Evolutionary conservation across 2,888 invertebrate genomes (phyloP).

Genomic region (Diplolepis rosae): DNA sequence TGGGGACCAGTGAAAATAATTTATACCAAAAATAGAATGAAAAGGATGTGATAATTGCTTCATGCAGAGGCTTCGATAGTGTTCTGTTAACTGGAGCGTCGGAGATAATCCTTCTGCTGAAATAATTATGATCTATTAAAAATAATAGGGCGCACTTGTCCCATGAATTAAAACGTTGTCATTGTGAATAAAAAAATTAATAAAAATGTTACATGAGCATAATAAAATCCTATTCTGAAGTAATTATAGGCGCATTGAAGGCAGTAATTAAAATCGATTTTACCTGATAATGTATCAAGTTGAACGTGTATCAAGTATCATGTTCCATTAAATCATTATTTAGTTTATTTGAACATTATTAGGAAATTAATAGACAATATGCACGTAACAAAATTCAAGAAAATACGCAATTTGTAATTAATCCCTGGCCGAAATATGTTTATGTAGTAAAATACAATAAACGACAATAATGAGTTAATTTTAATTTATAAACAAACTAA

Average conservation of each 20-base stretch:
- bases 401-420: too few relatives aligned
- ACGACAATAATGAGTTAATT: too few relatives aligned
- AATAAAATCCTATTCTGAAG: conserved; percentile 20
- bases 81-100: conserved; percentile 26
- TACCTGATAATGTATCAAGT: not conserved
- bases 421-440: too few relatives aligned
- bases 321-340: not conserved
- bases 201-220: not conserved
- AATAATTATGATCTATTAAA: conserved; percentile 31
- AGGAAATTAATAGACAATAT: not conserved
- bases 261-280: conserved; percentile 12
- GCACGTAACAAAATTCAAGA: too few relatives aligned
- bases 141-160: conserved; percentile 21
- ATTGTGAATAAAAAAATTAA: conserved; percentile 2
- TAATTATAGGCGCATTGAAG: not conserved
- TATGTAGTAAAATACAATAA: too few relatives aligned
- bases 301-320: not conserved
- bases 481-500: too few relatives aligned
- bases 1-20: not conserved
- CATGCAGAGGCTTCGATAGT: conserved; percentile 23
- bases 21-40: conserved; percentile 21
- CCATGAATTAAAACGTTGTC: conserved; percentile 23
- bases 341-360: not conserved
- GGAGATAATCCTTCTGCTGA: conserved; percentile 11
- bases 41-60: conserved; percentile 27